A percentile compares a stretch with the other conserved stretches of the same genome.
Evolutionary conservation across 2,888 invertebrate genomes (phyloP).

Genomic region (Cephus sareptanus): DNA sequence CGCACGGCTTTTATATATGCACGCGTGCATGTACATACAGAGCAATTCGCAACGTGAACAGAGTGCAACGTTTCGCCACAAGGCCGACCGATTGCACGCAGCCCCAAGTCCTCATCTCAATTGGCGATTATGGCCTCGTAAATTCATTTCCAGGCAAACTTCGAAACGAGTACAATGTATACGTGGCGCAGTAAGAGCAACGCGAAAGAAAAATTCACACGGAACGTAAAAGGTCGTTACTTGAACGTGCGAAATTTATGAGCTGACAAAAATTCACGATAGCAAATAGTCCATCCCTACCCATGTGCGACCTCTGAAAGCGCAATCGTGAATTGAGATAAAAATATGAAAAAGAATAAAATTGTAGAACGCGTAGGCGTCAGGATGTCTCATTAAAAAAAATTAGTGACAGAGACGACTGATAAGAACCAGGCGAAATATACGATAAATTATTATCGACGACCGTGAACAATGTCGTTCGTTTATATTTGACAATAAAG

Average conservation of each 20-base stretch:
- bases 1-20: neutral
- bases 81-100: slow-evolving; percentile 38
- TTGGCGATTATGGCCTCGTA: slow-evolving; percentile 55
- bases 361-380: slow-evolving; percentile 30
- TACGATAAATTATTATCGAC: neutral
- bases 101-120: slow-evolving; percentile 40
- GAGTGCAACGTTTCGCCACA: slow-evolving; percentile 37
- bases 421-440: neutral
- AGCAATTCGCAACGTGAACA: slow-evolving; percentile 23
- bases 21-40: neutral
- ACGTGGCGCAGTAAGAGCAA: neutral
- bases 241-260: neutral
- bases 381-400: slow-evolving; percentile 50
- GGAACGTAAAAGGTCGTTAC: slow-evolving; percentile 18
- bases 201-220: slow-evolving; percentile 4
- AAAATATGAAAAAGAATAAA: slow-evolving; percentile 20
- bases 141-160: slow-evolving; percentile 55
- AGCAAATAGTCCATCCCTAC: neutral
- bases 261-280: neutral
- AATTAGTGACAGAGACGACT: slow-evolving; percentile 34
- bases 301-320: slow-evolving; percentile 9
- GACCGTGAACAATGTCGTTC: neutral
- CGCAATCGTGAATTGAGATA: slow-evolving; percentile 11
- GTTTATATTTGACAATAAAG: neutral
- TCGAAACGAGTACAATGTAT: slow-evolving; percentile 14